Conservation (phyloP, 1,140 invertebrate genomes). For the Araneus ventricosus region DNA sequence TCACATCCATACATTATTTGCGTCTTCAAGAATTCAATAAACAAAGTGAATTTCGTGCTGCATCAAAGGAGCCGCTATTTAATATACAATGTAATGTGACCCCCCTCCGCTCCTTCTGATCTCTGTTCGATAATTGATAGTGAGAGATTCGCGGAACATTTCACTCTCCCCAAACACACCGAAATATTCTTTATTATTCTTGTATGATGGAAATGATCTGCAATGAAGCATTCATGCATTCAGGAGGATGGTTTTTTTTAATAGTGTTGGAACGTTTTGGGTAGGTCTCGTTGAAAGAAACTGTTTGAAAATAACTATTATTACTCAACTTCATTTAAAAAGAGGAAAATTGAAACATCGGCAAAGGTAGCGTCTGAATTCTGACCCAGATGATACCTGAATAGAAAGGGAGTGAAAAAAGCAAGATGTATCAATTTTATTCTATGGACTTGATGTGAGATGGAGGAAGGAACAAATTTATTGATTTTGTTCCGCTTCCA, state of each 20-base stretch:
- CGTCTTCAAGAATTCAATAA: not conserved
- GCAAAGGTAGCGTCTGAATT: not conserved
- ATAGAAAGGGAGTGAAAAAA: too few species aligned
- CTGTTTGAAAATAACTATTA: not conserved
- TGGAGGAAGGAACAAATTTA: not conserved
- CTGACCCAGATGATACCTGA: not conserved
- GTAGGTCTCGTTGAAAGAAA: not conserved
- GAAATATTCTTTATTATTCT: not conserved
- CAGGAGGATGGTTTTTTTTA: not conserved
- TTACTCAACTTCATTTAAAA: conserved; percentile 7
- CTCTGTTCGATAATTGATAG: not conserved
- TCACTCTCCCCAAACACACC: not conserved
- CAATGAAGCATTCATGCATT: not conserved
- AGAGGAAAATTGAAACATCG: conserved; percentile 29
- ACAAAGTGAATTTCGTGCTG: not conserved
- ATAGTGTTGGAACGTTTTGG: not conserved
- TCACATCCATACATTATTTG: not conserved
- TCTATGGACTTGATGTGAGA: not conserved
- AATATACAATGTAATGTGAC: not conserved
- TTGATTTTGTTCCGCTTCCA: not conserved
- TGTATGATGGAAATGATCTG: not conserved
- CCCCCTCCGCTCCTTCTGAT: not conserved
- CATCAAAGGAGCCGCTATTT: not conserved
- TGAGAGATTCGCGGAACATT: not conserved
- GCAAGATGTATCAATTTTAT: not conserved